A percentile compares a stretch with the other conserved stretches of the same genome.
phyloP scores from a whole-genome alignment of 23 tunicate species.

The Styela clava region DNA sequence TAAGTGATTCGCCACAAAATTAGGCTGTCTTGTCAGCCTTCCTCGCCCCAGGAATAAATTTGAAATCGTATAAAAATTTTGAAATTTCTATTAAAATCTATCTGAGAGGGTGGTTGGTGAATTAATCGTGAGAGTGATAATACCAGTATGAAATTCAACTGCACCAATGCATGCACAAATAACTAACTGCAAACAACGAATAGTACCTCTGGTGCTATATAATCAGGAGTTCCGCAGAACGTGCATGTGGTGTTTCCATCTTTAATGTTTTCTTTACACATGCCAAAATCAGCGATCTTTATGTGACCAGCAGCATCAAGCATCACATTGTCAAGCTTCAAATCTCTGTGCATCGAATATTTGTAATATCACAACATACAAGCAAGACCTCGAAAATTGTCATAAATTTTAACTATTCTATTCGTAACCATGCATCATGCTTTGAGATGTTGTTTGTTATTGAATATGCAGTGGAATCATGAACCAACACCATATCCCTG shows the following conservation, averaged over 20 bases:
- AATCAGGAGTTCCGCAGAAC: constrained; percentile 98
- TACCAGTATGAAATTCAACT: background rate
- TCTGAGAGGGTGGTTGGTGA: too few relatives aligned
- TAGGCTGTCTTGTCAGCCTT: too few relatives aligned
- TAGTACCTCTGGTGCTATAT: constrained; percentile 99
- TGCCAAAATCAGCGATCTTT: constrained; percentile 97
- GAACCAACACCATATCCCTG: too few relatives aligned
- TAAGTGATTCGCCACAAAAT: background rate
- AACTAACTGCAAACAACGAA: too few relatives aligned
- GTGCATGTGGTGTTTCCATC: constrained; percentile 84
- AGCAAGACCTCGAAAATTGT: too few relatives aligned
- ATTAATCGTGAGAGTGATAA: background rate
- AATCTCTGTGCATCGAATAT: constrained; percentile 73
- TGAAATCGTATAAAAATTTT: background rate
- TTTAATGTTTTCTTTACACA: constrained; percentile 91
- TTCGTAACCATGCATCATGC: too few relatives aligned
- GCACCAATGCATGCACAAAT: background rate
- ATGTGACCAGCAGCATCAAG: constrained; percentile 92
- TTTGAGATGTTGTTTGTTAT: too few relatives aligned
- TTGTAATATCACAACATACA: too few relatives aligned
- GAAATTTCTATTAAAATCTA: too few relatives aligned
- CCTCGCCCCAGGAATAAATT: too few relatives aligned
- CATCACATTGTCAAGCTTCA: constrained; percentile 98
- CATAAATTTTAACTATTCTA: too few relatives aligned
- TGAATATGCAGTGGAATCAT: too few relatives aligned